Conservation (phyloP, 2,888 invertebrate genomes). For the Gastrophysa polygoni region DNA sequence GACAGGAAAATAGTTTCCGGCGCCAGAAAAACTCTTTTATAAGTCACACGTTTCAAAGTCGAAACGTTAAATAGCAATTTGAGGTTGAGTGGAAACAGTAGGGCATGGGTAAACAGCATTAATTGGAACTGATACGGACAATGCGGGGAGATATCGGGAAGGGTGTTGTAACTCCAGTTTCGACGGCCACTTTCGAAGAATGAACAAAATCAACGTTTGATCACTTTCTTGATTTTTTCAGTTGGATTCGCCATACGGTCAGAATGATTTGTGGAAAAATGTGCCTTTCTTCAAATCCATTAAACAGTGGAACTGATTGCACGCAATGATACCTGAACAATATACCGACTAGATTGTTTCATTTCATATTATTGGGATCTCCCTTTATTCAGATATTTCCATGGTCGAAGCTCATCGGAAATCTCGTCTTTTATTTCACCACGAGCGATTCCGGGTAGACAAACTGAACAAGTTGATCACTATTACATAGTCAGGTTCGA, state of each 20-base stretch:
- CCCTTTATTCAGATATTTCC: too few relatives aligned
- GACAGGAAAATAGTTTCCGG: too few relatives aligned
- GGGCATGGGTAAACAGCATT: slow-evolving; percentile 27
- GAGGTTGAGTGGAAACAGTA: slow-evolving; percentile 21
- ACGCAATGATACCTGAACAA: too few relatives aligned
- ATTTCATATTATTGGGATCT: too few relatives aligned
- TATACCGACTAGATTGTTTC: too few relatives aligned
- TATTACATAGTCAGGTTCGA: too few relatives aligned
- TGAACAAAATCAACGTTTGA: slow-evolving; percentile 26
- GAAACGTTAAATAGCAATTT: slow-evolving; percentile 26
- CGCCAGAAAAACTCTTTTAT: background rate
- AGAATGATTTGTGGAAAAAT: background rate
- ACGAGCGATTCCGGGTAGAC: too few relatives aligned
- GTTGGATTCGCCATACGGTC: background rate
- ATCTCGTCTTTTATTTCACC: too few relatives aligned
- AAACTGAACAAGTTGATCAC: too few relatives aligned
- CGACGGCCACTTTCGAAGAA: slow-evolving; percentile 19
- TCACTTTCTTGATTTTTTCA: slow-evolving; percentile 12
- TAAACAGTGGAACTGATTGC: too few relatives aligned
- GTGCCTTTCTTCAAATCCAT: too few relatives aligned
- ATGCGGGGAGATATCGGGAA: slow-evolving; percentile 20
- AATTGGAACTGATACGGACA: slow-evolving; percentile 30
- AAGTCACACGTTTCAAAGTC: slow-evolving; percentile 15
- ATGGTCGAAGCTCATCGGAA: too few relatives aligned
- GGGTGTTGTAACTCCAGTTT: slow-evolving; percentile 11